Conservation (phyloP, 2,797 vertebrate genomes). For the Muraenolepis orangiensis region DNA sequence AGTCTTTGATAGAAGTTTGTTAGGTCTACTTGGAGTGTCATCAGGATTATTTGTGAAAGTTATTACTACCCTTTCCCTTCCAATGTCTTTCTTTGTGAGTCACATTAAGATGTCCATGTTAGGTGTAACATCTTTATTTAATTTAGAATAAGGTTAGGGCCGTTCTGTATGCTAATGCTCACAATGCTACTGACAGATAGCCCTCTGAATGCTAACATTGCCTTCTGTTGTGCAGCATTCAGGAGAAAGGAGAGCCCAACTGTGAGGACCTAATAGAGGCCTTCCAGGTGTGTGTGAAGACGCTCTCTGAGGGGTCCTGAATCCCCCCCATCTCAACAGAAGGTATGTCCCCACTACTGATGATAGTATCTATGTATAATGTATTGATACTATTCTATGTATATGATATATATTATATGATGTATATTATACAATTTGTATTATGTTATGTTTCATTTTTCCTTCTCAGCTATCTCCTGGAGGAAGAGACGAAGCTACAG, state of each 20-base stretch:
- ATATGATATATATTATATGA: not conserved
- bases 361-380: not conserved
- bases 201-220: not conserved
- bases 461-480: too few relatives aligned
- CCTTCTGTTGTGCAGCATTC: conserved; percentile 61
- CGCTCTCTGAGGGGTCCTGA: conserved; percentile 63
- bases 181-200: not conserved
- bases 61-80: not conserved
- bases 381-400: not conserved
- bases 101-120: not conserved
- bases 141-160: not conserved
- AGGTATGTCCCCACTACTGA: conserved; percentile 31
- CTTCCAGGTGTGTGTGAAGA: conserved; percentile 70
- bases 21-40: not conserved
- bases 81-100: not conserved
- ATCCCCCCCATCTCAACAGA: conserved; percentile 1
- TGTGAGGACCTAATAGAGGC: conserved; percentile 73
- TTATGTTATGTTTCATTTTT: not conserved
- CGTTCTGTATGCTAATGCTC: not conserved
- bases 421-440: not conserved
- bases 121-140: not conserved
- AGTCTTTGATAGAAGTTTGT: not conserved
- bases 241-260: conserved; percentile 53
- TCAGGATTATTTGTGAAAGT: not conserved
- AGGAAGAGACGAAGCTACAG: not conserved